phyloP scores from a whole-genome alignment of 1,140 invertebrate species.

The Ceratitis capitata region DNA sequence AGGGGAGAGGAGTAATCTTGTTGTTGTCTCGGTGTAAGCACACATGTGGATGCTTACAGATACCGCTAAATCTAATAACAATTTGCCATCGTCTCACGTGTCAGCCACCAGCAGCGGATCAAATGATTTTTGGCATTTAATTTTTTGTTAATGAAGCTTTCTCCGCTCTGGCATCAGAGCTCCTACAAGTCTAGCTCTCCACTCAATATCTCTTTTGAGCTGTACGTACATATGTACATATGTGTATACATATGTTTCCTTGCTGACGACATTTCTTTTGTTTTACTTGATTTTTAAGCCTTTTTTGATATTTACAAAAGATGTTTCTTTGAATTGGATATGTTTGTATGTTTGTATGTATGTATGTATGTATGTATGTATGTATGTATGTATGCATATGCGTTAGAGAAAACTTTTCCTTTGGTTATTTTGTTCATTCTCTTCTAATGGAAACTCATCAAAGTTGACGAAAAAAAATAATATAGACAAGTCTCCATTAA shows the following conservation, averaged over 20 bases:
- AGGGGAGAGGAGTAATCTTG: too few species aligned
- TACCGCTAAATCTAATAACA: background rate
- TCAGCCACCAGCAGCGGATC: background rate
- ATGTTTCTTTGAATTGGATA: too few species aligned
- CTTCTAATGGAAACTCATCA: conserved; percentile 20
- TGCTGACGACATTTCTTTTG: background rate
- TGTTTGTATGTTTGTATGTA: background rate
- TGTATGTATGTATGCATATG: background rate
- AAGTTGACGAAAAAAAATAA: background rate
- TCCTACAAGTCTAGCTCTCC: too few species aligned
- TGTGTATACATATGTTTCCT: too few species aligned
- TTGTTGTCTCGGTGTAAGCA: too few species aligned
- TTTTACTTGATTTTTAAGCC: background rate
- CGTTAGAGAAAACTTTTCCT: background rate
- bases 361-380: background rate
- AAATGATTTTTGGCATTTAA: background rate
- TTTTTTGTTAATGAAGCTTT: background rate
- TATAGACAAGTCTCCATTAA: background rate
- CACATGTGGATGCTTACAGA: background rate
- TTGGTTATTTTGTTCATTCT: conserved; percentile 4
- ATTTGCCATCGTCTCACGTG: background rate
- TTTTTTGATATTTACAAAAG: background rate
- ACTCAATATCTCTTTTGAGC: background rate
- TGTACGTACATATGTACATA: too few species aligned
- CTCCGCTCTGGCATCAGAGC: background rate